Conservation (phyloP, 2,888 invertebrate genomes). For the Aporophyla nigra region DNA sequence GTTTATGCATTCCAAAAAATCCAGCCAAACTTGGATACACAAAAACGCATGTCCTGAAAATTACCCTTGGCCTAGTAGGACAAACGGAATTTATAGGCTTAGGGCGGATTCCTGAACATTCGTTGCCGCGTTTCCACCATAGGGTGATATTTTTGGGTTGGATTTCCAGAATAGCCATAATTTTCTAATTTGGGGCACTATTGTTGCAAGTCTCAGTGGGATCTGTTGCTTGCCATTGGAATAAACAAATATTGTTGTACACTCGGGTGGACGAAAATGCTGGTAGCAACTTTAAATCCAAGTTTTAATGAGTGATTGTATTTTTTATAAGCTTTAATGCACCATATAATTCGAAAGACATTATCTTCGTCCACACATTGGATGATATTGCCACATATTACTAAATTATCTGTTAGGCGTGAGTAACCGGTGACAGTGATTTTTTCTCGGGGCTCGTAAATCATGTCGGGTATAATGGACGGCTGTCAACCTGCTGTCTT, state of each 20-base stretch:
- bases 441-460: slow-evolving; percentile 72
- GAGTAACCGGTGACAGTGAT: slow-evolving; percentile 56
- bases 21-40: too few relatives aligned
- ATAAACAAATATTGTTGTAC: slow-evolving; percentile 18
- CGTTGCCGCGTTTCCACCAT: too few relatives aligned
- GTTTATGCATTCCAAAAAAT: too few relatives aligned
- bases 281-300: slow-evolving; percentile 2
- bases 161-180: too few relatives aligned
- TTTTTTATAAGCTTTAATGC: background rate
- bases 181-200: slow-evolving; percentile 22
- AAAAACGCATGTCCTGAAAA: too few relatives aligned
- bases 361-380: slow-evolving; percentile 16
- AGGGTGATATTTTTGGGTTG: too few relatives aligned
- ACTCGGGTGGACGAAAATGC: background rate
- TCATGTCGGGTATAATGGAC: slow-evolving; percentile 74
- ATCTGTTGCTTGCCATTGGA: slow-evolving; percentile 7
- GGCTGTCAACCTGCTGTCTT: slow-evolving; percentile 74
- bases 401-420: slow-evolving; percentile 47
- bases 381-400: slow-evolving; percentile 39
- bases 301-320: background rate
- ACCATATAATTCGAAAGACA: slow-evolving; percentile 10
- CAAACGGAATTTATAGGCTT: too few relatives aligned
- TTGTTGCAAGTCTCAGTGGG: slow-evolving; percentile 34
- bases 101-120: too few relatives aligned
- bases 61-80: too few relatives aligned